Evolutionary conservation across 2,888 invertebrate species (phyloP), one percentile per base, ranked within the genome.

Genomic region (Sicus ferrugineus): DNA sequence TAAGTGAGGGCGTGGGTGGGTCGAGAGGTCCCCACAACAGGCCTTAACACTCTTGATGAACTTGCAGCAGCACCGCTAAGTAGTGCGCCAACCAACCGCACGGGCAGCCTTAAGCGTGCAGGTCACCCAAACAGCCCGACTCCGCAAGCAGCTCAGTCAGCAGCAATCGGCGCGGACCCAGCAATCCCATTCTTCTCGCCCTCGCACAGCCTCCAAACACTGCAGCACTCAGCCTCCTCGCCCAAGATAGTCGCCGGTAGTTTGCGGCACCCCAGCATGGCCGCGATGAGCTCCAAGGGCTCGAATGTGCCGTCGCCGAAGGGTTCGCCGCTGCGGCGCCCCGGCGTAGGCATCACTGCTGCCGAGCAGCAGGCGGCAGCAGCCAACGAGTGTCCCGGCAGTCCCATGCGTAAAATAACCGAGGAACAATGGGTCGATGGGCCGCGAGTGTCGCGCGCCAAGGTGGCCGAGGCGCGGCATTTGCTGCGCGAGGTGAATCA

Each of bases 351-450:
- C 6, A 62, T 65, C 4, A 34, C 56, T 26, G 67, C 71, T 30
- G 52, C 61, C 1, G 70, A 72, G 30, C 54, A 66, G 75, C 77
- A 1, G 73, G 70, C 0, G 80, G 79, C 31, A 0, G 68, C 75
- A 4, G 61, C n/a, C n/a, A 50, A 31, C 23, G 81, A 80, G 74
- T 86, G 85, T 64, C 85, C 87, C 0, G 85, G 86, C 19, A 83
- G 84, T 52, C 80, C 82, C 11, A 79, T 83, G 78, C 78, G 84
- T 4, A 81, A 84, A 74, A 83, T 87, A 23, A 93, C 93, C 75
- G 95, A 96, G 80, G 97, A 97, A 80, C 95, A 96, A 81, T 98
- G 97, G 97, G 94, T 97, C 73, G 97, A 98, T 85, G 97, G 97
- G 0, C 97, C 97, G 0, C 89, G 95, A 80, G 93, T 96, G 77